These are phyloP conservation scores for Chymomyza caudatula DNA, from an alignment of 2,888 invertebrate species.

Conservation along the genomic window DNA sequence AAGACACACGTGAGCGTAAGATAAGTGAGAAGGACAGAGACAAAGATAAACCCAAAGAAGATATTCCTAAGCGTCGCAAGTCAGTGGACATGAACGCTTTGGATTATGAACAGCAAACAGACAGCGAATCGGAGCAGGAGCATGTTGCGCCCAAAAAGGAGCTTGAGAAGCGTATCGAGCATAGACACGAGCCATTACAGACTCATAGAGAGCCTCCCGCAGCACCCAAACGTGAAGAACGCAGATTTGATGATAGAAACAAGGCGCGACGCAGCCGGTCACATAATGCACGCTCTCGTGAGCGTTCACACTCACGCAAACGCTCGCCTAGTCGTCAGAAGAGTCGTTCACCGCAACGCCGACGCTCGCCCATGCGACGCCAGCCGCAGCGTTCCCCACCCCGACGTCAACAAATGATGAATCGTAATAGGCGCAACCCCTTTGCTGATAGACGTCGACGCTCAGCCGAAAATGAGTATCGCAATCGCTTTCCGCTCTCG, in stretches of 20 bases:
- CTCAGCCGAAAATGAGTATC: slow-evolving; percentile 69
- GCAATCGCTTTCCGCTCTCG: slow-evolving; percentile 73
- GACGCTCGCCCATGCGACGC: slow-evolving; percentile 59
- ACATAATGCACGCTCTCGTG: slow-evolving; percentile 28
- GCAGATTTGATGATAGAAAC: slow-evolving; percentile 40
- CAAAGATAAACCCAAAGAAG: slow-evolving; percentile 51
- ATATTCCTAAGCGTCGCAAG: slow-evolving; percentile 65
- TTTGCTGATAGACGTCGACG: slow-evolving; percentile 72
- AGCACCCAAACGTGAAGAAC: slow-evolving; percentile 36
- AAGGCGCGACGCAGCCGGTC: slow-evolving; percentile 19
- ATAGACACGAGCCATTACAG: neutral
- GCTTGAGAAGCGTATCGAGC: slow-evolving; percentile 9
- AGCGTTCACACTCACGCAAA: slow-evolving; percentile 43
- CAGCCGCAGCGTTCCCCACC: slow-evolving; percentile 72
- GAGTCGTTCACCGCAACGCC: slow-evolving; percentile 41
- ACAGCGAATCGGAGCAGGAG: slow-evolving; percentile 80
- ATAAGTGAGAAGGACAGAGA: slow-evolving; percentile 31
- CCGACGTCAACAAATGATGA: slow-evolving; percentile 48
- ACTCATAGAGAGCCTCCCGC: neutral
- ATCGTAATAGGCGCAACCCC: slow-evolving; percentile 67
- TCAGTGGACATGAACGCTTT: slow-evolving; percentile 85
- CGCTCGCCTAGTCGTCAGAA: slow-evolving; percentile 49
- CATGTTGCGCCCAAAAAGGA: slow-evolving; percentile 11
- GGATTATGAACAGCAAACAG: slow-evolving; percentile 83
- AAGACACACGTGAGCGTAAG: slow-evolving; percentile 39